These are phyloP conservation scores for Condylura cristata DNA, from an alignment of 2,113 vertebrate genomes.

Conservation along the genomic window DNA sequence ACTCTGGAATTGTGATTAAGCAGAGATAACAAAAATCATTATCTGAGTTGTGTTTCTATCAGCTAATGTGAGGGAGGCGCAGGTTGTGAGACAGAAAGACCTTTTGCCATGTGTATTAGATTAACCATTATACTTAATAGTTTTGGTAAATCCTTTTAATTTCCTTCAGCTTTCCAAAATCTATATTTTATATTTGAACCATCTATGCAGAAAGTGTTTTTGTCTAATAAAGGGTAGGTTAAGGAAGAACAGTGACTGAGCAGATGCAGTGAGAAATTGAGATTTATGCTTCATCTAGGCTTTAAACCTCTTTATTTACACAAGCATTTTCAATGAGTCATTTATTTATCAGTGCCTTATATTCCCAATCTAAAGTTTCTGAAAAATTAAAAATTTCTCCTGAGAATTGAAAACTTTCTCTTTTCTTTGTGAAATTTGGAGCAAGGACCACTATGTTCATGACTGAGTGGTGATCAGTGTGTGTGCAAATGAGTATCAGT, in stretches of 20 bases:
- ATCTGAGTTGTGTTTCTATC: not conserved
- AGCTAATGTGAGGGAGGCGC: not conserved
- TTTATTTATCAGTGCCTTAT: not conserved
- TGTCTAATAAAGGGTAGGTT: not conserved
- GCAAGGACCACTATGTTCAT: not conserved
- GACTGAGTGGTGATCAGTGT: not conserved
- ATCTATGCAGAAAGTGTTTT: not conserved
- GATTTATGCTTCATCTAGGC: not conserved
- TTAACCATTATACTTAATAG: not conserved
- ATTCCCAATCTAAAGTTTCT: not conserved
- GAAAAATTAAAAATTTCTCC: constrained; percentile 4
- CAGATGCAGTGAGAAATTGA: not conserved
- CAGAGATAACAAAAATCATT: not conserved
- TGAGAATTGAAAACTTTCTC: constrained; percentile 3
- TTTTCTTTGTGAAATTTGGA: constrained; percentile 1
- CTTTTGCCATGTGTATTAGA: not conserved
- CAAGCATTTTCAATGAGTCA: not conserved
- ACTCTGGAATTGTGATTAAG: not conserved
- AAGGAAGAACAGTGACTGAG: not conserved
- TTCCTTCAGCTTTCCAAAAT: not conserved
- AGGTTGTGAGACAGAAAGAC: too few species aligned
- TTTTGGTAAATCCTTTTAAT: not conserved
- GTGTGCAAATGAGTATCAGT: too few species aligned
- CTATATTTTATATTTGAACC: not conserved
- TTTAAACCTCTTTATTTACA: not conserved